These are phyloP conservation scores for Pemphredon lugubris DNA, from an alignment of 2,888 invertebrate species.

Conservation along the genomic window DNA sequence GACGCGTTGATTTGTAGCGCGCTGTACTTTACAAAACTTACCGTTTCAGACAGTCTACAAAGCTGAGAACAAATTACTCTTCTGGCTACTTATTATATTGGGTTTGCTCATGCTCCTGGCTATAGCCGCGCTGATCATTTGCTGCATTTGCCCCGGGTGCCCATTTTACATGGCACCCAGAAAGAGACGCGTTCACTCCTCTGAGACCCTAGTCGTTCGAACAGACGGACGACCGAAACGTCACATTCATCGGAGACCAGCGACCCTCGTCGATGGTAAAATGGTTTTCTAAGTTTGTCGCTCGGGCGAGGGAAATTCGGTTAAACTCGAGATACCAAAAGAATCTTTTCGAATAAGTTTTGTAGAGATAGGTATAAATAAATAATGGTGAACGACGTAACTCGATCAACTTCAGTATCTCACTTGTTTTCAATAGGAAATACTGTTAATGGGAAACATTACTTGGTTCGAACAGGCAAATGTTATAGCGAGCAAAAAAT, in stretches of 20 bases:
- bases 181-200: conserved; percentile 77
- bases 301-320: not conserved
- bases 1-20: too few species aligned
- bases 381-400: too few species aligned
- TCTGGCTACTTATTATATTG: conserved; percentile 90
- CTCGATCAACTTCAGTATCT: too few species aligned
- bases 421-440: too few species aligned
- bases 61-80: conserved; percentile 87
- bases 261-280: conserved; percentile 67
- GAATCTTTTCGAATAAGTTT: too few species aligned
- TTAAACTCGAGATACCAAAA: not conserved
- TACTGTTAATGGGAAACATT: too few species aligned
- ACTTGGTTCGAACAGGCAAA: too few species aligned
- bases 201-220: conserved; percentile 74
- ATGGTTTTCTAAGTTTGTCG: not conserved
- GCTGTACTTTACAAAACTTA: too few species aligned
- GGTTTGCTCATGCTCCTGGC: conserved; percentile 89
- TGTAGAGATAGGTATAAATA: too few species aligned
- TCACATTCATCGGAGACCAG: conserved; percentile 74
- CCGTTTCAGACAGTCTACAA: conserved; percentile 87
- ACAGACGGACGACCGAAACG: conserved; percentile 74
- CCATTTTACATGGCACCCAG: conserved; percentile 91
- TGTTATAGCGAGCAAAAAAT: too few species aligned
- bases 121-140: conserved; percentile 88
- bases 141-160: conserved; percentile 92